These are phyloP conservation scores for Acrossocheilus wenchowensis DNA, from an alignment of 2,797 vertebrate species.

Conservation along the genomic window DNA sequence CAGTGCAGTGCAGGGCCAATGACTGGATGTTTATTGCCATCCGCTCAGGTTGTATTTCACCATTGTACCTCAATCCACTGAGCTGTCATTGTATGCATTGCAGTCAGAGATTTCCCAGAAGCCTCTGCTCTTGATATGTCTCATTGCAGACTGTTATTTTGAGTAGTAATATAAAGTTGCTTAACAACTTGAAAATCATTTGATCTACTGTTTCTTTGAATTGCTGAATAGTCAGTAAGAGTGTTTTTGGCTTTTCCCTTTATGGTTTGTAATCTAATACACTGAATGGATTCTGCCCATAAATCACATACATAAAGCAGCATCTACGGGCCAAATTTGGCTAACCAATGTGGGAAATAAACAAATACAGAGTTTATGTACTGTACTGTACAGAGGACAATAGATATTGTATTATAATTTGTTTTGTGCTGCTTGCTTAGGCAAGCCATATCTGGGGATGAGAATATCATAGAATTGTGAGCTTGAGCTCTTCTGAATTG, in stretches of 20 bases:
- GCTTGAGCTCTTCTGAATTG: neutral
- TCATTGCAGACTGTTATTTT: conserved; percentile 30
- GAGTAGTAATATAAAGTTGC: conserved; percentile 40
- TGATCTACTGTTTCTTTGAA: conserved; percentile 50
- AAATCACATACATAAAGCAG: neutral
- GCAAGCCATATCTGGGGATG: neutral
- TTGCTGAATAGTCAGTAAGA: conserved; percentile 12
- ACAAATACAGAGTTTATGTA: neutral
- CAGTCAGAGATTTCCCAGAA: conserved; percentile 55
- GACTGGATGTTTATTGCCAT: conserved; percentile 77
- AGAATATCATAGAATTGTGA: neutral
- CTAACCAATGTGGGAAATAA: neutral
- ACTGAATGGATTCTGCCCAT: conserved; percentile 4
- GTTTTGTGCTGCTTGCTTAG: neutral
- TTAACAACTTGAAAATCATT: conserved; percentile 8
- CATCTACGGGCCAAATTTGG: neutral
- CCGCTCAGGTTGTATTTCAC: conserved; percentile 76
- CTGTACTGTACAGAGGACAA: neutral
- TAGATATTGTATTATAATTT: neutral
- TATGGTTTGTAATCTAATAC: conserved; percentile 14
- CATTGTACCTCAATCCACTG: conserved; percentile 70
- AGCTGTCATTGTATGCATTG: conserved; percentile 62
- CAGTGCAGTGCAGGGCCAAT: conserved; percentile 72
- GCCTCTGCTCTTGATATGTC: conserved; percentile 47
- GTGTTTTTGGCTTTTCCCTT: conserved; percentile 16